Conservation (phyloP, 2,113 vertebrate genomes). For the Rhynchomys soricoides region DNA sequence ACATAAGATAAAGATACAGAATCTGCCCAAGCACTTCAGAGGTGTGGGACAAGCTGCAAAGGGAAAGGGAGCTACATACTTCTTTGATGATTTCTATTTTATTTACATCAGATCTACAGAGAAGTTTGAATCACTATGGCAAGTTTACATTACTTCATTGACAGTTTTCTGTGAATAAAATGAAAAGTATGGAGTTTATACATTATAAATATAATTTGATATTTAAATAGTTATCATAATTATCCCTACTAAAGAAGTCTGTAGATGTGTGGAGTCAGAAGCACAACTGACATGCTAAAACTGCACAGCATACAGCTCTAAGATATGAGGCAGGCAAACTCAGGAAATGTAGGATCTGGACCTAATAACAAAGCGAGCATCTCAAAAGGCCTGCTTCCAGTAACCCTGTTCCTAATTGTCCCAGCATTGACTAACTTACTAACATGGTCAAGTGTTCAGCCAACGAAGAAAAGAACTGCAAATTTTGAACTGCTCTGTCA, state of each 20-base stretch:
- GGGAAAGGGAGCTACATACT: neutral
- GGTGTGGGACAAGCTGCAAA: neutral
- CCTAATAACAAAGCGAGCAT: neutral
- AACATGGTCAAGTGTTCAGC: neutral
- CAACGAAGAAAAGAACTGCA: neutral
- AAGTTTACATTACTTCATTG: neutral
- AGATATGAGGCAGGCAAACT: neutral
- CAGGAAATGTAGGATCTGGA: neutral
- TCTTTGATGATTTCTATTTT: neutral
- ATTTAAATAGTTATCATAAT: conserved; percentile 15
- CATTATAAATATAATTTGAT: neutral
- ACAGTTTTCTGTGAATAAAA: neutral
- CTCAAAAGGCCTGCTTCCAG: neutral
- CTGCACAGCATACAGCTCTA: neutral
- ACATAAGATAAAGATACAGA: neutral
- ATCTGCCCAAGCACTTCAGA: neutral
- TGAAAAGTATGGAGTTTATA: neutral
- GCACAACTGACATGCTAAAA: neutral
- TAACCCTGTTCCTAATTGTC: neutral
- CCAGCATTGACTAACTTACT: neutral
- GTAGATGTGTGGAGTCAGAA: neutral
- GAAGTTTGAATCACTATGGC: neutral
- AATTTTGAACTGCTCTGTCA: neutral
- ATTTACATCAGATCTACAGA: neutral
- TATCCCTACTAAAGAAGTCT: neutral